Evolutionary conservation across 2,113 vertebrate genomes (phyloP).

Genomic region (Platycercus adscitus): DNA sequence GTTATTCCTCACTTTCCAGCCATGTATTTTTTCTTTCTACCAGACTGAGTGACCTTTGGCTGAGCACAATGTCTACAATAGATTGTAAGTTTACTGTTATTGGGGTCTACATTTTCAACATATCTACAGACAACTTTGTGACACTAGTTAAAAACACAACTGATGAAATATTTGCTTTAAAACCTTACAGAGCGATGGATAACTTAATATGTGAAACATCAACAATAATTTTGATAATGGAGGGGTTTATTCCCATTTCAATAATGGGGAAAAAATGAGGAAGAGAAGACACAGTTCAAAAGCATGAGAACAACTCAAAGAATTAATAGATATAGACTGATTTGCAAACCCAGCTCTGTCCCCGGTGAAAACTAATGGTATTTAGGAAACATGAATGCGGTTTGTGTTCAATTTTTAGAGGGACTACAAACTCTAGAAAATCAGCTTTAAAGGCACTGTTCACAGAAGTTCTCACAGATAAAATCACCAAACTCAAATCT

Average conservation of each 20-base stretch:
- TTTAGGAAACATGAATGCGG: neutral
- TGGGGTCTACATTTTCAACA: neutral
- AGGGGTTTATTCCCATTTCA: neutral
- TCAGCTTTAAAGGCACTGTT: neutral
- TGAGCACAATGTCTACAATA: neutral
- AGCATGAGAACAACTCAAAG: neutral
- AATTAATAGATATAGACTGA: neutral
- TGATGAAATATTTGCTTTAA: neutral
- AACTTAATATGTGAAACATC: neutral
- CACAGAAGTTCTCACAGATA: neutral
- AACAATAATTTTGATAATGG: neutral
- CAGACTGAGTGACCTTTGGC: neutral
- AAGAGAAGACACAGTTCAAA: neutral
- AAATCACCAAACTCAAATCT: neutral
- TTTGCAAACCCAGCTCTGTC: neutral
- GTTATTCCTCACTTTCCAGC: neutral
- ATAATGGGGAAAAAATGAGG: neutral
- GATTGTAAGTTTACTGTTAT: neutral
- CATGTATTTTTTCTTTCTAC: neutral
- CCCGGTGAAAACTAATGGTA: neutral
- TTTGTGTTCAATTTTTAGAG: neutral
- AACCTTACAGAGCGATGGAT: neutral
- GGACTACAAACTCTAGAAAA: neutral
- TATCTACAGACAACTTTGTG: neutral
- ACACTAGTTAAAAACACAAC: neutral